Percentiles rank a stretch among this genome's conserved stretches.
Conservation (phyloP, 2,113 vertebrate genomes). For the Pachycephala philippinensis region DNA sequence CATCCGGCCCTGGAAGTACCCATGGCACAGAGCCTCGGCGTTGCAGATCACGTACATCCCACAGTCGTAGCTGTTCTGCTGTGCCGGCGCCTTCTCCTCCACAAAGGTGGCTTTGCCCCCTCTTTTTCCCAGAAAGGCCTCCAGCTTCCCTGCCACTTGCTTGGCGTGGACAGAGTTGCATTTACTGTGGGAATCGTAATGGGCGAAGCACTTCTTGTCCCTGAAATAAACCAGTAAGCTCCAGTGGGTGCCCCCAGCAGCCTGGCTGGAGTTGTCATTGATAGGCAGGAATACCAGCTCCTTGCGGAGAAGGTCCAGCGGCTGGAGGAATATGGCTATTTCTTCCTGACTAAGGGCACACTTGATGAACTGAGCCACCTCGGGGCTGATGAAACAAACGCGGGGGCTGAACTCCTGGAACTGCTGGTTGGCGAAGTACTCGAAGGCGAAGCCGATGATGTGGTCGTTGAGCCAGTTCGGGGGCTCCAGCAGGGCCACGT, state of each 20-base stretch:
- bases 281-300: slow-evolving; percentile 88
- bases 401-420: slow-evolving; percentile 75
- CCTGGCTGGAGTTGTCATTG: slow-evolving; percentile 91
- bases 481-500: slow-evolving; percentile 87
- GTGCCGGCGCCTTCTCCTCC: slow-evolving; percentile 87
- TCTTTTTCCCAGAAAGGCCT: slow-evolving; percentile 77
- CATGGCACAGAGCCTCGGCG: slow-evolving; percentile 84
- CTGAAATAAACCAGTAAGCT: slow-evolving; percentile 90
- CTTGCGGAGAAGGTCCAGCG: slow-evolving; percentile 79
- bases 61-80: slow-evolving; percentile 98
- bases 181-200: slow-evolving; percentile 92
- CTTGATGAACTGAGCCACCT: slow-evolving; percentile 98
- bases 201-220: slow-evolving; percentile 80
- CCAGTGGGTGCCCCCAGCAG: slow-evolving; percentile 93
- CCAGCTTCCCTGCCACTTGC: slow-evolving; percentile 84
- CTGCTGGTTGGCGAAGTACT: slow-evolving; percentile 84
- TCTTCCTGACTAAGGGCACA: slow-evolving; percentile 84
- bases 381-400: slow-evolving; percentile 87
- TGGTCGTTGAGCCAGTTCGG: slow-evolving; percentile 95
- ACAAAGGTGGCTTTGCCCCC: slow-evolving; percentile 72
- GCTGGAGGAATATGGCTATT: slow-evolving; percentile 87
- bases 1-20: slow-evolving; percentile 62
- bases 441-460: slow-evolving; percentile 94
- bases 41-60: slow-evolving; percentile 98
- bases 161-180: slow-evolving; percentile 86